Base-by-base conservation (phyloP, 2,797 vertebrate species). In the Acestrorhynchus altus region DNA sequence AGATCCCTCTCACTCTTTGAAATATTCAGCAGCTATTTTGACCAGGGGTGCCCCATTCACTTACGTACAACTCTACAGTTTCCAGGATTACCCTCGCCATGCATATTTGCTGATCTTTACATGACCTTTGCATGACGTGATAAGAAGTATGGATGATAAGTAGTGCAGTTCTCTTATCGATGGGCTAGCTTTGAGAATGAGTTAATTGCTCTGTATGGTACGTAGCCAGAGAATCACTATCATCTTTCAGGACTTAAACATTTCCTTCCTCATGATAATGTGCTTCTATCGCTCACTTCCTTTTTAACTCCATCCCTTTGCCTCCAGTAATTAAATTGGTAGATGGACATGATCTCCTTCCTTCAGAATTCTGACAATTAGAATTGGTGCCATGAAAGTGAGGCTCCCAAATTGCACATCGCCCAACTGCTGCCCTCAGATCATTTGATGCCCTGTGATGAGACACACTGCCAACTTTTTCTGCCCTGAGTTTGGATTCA, bases 201-300 rank as follows among this genome's bases (percentile, higher is more conserved):
- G 47, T 69, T 82, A 89, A 87, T 86, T 85, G 79, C 83, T 79
- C 72, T 86, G 84, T 83, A 71, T 87, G 77, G 59, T 84, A 81
- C 83, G 73, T 80, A 86, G 82, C 59, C 51, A 80, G 85, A 89
- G 78, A 88, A 86, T 86, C 84, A 88, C 83, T 88, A 87, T 90
- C 88, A 88, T 89, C 86, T 87, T 83, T 79, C 83, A 89, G 78
- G 88, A 89, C 89, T 89, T 90, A 92, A 94, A 93, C 88, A 90
- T 92, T 93, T 94, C 92, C 92, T 94, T 93, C 92, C 92, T 89
- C 79, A 82, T 89, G 87, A 89, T 90, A 91, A 91, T 93, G 90
- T 90, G 83, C 89, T 90, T 85, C 88, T 90, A 91, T 93, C 91
- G 47, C 87, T 74, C 63, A 85, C 86, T 93, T 93, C 92, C 91